Percentiles rank a stretch among this genome's conserved stretches.
phyloP scores from a whole-genome alignment of 2,113 vertebrate genomes.

The Progne subis region DNA sequence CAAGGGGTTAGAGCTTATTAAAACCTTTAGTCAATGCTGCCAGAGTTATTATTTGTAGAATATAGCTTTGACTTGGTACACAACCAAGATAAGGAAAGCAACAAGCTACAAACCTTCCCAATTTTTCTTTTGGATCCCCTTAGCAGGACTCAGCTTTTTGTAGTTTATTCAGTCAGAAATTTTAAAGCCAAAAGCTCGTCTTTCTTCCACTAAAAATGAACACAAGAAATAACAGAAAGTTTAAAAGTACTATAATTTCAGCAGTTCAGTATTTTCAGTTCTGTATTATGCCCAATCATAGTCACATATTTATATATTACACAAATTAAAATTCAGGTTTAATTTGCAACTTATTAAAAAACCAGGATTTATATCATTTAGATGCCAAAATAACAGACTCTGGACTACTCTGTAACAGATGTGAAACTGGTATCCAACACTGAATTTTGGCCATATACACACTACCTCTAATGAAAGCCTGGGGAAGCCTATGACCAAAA shows the following conservation, averaged over 20 bases:
- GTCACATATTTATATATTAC: constrained; percentile 22
- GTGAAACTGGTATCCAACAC: constrained; percentile 16
- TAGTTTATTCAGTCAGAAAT: constrained; percentile 11
- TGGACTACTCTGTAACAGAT: constrained; percentile 8
- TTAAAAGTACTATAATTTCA: neutral
- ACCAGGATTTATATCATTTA: constrained; percentile 8
- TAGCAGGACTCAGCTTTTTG: neutral
- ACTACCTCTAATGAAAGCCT: neutral
- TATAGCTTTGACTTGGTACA: neutral
- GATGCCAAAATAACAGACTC: constrained; percentile 46
- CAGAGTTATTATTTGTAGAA: neutral
- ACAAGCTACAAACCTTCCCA: neutral
- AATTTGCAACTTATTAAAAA: constrained; percentile 41
- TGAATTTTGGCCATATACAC: neutral
- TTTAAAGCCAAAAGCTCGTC: constrained; percentile 14
- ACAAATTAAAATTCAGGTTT: constrained; percentile 22
- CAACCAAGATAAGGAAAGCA: neutral
- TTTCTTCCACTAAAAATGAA: neutral
- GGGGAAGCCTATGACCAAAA: neutral
- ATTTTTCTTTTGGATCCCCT: constrained; percentile 12
- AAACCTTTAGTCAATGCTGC: neutral
- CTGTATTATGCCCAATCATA: neutral
- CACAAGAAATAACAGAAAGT: neutral
- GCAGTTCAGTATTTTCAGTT: neutral
- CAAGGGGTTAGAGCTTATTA: neutral